Evolutionary conservation across 2,113 vertebrate genomes (phyloP), one percentile per base, ranked within the genome.

Genomic region (Bufo bufo): DNA sequence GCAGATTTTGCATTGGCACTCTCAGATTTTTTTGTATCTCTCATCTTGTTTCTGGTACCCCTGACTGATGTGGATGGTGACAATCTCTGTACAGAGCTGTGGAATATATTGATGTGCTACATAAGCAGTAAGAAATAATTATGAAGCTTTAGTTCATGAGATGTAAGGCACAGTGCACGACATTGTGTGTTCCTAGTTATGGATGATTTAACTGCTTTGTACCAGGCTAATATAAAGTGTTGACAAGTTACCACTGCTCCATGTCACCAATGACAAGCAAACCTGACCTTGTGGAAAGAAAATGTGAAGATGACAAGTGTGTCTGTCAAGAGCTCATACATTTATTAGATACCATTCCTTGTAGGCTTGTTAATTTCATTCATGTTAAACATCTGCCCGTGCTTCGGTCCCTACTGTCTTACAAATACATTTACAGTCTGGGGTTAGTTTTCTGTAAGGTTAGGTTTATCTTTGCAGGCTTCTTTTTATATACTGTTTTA

Each of bases 181-280:
- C 83, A 49, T 58, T 58, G 43, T 63, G 20, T 78, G 23, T 86
- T 86, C 45, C 56, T 79, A 50, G 59, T 52, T 66, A 66, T 69
- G 75, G 75, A 43, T 79, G 75, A 77, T 52, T 54, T 79, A 10
- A 66, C 47, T 43, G n/a, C 74, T 33, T 61, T 20, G 17, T 66
- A 75, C 4, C n/a, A 52, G 54, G 75, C 59, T 52, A 52, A 78
- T 77, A 33, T 47, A 78, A 50, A 5, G 74, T 86, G 85, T 79
- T 86, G 85, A 86, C 75, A 78, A 50, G 58, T 54, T 13, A 86
- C 75, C 54, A 50, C 20, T 52, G 75, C 74, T 66, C 75, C 52
- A 12, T 80, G 77, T 87, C 85, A 81, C n/a, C 50, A 69, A 0
- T 81, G 61, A 47, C 66, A 87, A 66, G 52, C 54, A 82, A 87